Percentiles rank a stretch among this genome's conserved stretches.
Evolutionary conservation across 2,113 vertebrate species (phyloP).

Genomic region (Circaetus gallicus): DNA sequence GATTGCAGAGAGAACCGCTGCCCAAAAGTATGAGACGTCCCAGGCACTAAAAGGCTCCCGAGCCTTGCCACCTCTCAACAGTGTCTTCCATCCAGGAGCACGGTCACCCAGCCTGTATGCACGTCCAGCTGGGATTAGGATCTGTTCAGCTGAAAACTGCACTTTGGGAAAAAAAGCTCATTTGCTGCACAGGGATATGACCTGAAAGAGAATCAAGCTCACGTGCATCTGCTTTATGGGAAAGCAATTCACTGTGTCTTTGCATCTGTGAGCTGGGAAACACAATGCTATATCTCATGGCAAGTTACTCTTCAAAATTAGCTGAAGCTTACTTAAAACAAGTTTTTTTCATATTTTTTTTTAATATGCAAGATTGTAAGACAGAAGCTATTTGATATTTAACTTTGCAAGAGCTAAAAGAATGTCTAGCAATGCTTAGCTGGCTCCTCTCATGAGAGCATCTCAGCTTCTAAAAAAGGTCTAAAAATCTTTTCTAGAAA

Average conservation of each 20-base stretch:
- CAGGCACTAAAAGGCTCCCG: not conserved
- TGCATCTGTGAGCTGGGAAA: not conserved
- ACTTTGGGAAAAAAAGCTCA: not conserved
- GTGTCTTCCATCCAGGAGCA: not conserved
- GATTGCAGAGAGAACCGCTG: not conserved
- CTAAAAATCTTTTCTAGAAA: not conserved
- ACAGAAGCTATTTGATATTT: not conserved
- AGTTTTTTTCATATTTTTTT: accelerated
- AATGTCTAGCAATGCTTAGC: not conserved
- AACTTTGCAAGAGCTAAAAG: not conserved
- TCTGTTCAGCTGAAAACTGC: not conserved
- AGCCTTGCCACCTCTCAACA: not conserved
- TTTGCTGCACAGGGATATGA: not conserved
- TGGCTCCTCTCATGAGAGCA: not conserved
- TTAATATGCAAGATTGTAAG: not conserved
- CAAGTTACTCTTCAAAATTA: not conserved
- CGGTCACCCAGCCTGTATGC: not conserved
- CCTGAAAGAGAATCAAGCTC: not conserved
- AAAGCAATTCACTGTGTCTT: not conserved
- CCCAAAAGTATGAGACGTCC: not conserved
- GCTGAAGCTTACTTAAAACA: not conserved
- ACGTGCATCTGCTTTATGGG: not conserved
- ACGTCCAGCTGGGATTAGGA: not conserved
- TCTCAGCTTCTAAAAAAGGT: not conserved
- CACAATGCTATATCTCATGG: not conserved